A percentile compares a stretch with the other conserved stretches of the same genome.
Conservation (phyloP, 2,113 vertebrate genomes). For the Oostethus manadensis region DNA sequence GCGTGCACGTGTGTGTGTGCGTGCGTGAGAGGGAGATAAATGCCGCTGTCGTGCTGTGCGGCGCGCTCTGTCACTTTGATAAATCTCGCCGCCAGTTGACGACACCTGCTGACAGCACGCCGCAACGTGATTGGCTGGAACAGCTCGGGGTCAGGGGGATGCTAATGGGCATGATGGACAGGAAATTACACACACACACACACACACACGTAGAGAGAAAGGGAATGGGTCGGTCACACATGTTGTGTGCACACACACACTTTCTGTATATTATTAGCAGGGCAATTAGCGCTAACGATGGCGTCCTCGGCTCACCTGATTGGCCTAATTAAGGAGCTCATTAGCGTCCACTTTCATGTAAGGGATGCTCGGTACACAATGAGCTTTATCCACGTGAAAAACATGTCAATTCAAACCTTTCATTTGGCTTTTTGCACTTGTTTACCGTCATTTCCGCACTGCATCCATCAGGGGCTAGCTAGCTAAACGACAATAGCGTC, state of each 20-base stretch:
- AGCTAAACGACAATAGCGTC: too few species aligned
- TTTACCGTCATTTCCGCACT: too few species aligned
- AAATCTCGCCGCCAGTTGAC: constrained; percentile 63
- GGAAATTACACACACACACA: constrained; percentile 39
- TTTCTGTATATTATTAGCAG: constrained; percentile 1
- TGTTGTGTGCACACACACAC: not conserved
- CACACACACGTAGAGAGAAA: not conserved
- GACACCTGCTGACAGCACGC: constrained; percentile 68
- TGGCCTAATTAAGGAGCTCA: constrained; percentile 9
- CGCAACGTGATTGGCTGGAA: constrained; percentile 64
- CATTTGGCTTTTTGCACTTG: too few species aligned
- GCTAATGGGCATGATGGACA: constrained; percentile 65
- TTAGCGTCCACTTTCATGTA: not conserved
- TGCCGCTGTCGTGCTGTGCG: constrained; percentile 61
- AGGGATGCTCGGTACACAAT: constrained; percentile 3
- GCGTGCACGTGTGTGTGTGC: not conserved
- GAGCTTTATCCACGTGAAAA: not conserved
- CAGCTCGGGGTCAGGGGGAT: constrained; percentile 62
- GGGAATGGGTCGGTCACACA: constrained; percentile 3
- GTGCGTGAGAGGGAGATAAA: constrained; percentile 53
- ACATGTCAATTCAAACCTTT: not conserved
- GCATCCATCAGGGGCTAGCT: too few species aligned
- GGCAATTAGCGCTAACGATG: constrained; percentile 6
- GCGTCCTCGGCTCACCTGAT: constrained; percentile 2
- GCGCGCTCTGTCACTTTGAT: constrained; percentile 65